Evolutionary conservation across 64 coral and sea anemone genomes (phyloP), one percentile per base, ranked within the genome.

Genomic region (Anthopleura sola): DNA sequence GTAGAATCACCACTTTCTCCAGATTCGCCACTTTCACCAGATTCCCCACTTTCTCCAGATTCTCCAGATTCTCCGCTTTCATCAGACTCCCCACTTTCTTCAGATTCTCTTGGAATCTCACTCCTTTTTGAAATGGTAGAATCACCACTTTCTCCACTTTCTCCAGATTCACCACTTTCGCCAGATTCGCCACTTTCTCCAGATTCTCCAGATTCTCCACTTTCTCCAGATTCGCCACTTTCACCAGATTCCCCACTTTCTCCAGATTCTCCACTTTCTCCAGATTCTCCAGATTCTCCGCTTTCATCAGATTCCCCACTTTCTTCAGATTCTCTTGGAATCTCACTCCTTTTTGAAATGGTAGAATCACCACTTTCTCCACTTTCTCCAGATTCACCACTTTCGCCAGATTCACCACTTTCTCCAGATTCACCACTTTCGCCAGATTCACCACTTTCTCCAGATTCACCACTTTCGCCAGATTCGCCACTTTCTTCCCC

Each of bases 21-120:
- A n/a, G 40, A 49, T 82, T 86, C 78, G 23, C 10, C 76, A 24
- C 49, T 28, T 34, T 91, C 85, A 23, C 32, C 90, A 44, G 17
- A 87, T 21, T 85, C 85, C 24, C 60, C 89, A 7, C 78, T 84
- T n/a, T 84, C 85, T 26, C 37, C 86, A 26, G 71, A 60, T n/a
- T 85, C 86, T 49, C 55, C 85, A 44, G 66, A 79, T 49, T 93
- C 82, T 20, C 18, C 53, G 34, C 50, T 83, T 32, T 88, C 68
- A 14, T 68, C 81, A 6, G 93, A 85, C 33, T 89, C 87, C 6
- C 23, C 85, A 58, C 69, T 83, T 64, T 89, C 88, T 15, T 29
- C 86, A 4, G 86, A 82, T 37, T 88, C 87, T 36, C 58, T 44
- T 44, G 40, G 40, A 44, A 44, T 44, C 40, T 44, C 87, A 49